Conservation (phyloP, 2,888 invertebrate genomes). For the Sphaerophoria rueppellii region DNA sequence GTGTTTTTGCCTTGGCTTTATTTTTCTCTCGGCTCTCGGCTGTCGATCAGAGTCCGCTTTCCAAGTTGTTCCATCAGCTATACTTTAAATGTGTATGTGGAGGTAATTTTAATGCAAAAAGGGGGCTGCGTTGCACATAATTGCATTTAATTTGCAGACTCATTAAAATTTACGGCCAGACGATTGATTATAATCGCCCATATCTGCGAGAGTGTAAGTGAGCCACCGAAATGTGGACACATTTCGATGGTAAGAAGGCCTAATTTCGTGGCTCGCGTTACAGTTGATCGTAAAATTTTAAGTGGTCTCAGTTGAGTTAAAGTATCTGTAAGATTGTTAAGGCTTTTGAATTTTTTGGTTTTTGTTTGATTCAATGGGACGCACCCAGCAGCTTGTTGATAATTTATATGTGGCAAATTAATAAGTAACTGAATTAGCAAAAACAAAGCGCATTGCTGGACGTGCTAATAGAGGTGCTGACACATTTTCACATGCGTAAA, state of each 20-base stretch:
- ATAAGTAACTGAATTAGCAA: conserved; percentile 26
- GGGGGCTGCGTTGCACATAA: conserved; percentile 77
- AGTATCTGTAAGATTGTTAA: not conserved
- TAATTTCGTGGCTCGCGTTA: conserved; percentile 57
- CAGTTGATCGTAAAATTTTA: conserved; percentile 58
- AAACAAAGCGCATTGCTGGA: conserved; percentile 10
- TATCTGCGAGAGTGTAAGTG: conserved; percentile 56
- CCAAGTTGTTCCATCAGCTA: not conserved
- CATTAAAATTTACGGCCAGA: conserved; percentile 82
- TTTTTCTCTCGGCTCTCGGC: conserved; percentile 74
- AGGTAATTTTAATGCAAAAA: conserved; percentile 52
- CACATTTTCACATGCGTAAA: conserved; percentile 1
- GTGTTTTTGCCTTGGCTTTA: conserved; percentile 75
- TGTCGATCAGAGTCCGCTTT: conserved; percentile 72
- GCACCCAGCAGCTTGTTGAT: not conserved
- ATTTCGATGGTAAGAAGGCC: conserved; percentile 23
- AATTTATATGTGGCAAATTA: conserved; percentile 20
- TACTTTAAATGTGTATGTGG: too few species aligned
- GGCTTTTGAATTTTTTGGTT: not conserved
- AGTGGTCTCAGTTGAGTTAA: conserved; percentile 40
- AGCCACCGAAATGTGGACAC: conserved; percentile 61
- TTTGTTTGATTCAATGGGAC: conserved; percentile 12
- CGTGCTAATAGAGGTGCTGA: conserved; percentile 45
- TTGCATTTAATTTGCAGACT: conserved; percentile 82
- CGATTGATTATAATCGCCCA: conserved; percentile 81